These are phyloP conservation scores for Ochropleura plecta DNA, from an alignment of 2,888 invertebrate species.

Conservation along the genomic window DNA sequence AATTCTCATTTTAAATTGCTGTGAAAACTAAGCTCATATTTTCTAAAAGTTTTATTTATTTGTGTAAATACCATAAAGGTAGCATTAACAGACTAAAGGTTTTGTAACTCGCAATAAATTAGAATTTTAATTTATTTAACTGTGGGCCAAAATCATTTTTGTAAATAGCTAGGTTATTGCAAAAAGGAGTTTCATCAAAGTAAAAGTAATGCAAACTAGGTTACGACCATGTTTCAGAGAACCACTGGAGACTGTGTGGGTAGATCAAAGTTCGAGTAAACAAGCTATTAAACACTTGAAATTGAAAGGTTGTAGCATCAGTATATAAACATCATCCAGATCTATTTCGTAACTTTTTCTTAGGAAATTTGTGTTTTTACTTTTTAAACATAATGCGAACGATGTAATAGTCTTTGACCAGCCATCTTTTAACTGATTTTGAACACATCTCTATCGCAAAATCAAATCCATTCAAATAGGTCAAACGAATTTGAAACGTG, in stretches of 20 bases:
- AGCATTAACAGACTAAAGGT: not conserved
- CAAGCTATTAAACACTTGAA: not conserved
- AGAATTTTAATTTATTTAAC: conserved; percentile 1
- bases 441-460: not conserved
- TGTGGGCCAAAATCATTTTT: not conserved
- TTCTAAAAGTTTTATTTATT: not conserved
- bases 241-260: not conserved
- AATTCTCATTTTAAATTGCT: too few species aligned
- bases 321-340: too few species aligned
- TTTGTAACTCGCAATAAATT: not conserved
- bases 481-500: not conserved
- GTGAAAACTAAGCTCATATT: too few species aligned
- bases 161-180: not conserved
- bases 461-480: conserved; percentile 1
- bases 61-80: too few species aligned
- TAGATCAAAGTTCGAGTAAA: too few species aligned
- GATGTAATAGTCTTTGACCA: not conserved
- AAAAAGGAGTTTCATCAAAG: not conserved
- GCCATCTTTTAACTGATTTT: not conserved
- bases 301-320: not conserved
- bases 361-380: not conserved
- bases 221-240: conserved; percentile 6
- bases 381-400: not conserved
- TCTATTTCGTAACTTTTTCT: not conserved
- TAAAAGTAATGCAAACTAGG: not conserved